Conservation (phyloP, 92 coral and sea anemone species). For the Porites evermanni region DNA sequence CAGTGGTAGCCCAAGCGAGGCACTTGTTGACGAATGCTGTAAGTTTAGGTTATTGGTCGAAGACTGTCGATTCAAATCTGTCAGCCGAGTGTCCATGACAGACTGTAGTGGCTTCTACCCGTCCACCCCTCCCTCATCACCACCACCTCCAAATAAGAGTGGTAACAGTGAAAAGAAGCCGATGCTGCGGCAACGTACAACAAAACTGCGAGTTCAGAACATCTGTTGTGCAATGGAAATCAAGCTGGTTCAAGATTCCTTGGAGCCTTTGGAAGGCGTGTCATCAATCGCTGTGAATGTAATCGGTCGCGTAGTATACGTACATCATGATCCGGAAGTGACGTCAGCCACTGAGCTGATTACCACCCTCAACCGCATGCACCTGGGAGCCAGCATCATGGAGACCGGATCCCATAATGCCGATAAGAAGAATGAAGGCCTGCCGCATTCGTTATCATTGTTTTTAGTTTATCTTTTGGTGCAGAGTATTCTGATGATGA, state of each 20-base stretch:
- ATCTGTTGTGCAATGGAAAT: conserved; percentile 96
- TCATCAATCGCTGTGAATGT: conserved; percentile 88
- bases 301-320: conserved; percentile 95
- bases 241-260: conserved; percentile 79
- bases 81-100: conserved; percentile 28
- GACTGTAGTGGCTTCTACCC: conserved; percentile 43
- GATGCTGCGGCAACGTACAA: conserved; percentile 46
- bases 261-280: conserved; percentile 83
- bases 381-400: conserved; percentile 97
- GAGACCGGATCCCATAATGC: conserved; percentile 82
- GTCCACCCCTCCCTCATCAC: conserved; percentile 25
- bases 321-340: conserved; percentile 90
- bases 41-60: background rate
- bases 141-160: background rate
- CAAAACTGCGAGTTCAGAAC: conserved; percentile 96
- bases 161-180: conserved; percentile 16
- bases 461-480: conserved; percentile 61
- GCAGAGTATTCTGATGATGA: conserved; percentile 73
- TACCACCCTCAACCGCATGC: conserved; percentile 78
- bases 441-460: conserved; percentile 72
- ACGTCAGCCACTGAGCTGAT: conserved; percentile 85
- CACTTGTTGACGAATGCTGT: background rate
- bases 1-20: background rate
- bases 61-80: background rate
- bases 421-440: conserved; percentile 42